phyloP scores from a whole-genome alignment of 2,888 invertebrate genomes.

The Chrysolina oricalcia region DNA sequence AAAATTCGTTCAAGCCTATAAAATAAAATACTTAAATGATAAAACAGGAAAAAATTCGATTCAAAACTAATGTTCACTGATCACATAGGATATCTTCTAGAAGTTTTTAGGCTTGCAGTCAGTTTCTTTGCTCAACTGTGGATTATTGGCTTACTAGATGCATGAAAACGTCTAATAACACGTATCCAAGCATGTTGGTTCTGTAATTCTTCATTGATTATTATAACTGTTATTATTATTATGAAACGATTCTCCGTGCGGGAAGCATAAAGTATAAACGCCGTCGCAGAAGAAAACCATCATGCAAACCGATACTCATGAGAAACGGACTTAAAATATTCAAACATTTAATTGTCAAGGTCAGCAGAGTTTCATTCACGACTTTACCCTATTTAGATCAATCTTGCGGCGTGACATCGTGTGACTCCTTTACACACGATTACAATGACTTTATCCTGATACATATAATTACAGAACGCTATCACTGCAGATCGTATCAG shows the following conservation, averaged over 20 bases:
- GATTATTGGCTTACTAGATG: too few species aligned
- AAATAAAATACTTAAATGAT: too few species aligned
- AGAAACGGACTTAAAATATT: constrained; percentile 44
- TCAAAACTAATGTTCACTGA: too few species aligned
- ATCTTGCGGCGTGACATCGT: constrained; percentile 65
- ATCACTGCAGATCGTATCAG: constrained; percentile 38
- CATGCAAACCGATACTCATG: constrained; percentile 47
- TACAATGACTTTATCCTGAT: constrained; percentile 64
- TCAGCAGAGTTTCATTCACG: constrained; percentile 65
- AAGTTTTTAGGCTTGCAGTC: too few species aligned
- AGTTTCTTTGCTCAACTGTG: too few species aligned
- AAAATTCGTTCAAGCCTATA: too few species aligned
- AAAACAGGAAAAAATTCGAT: too few species aligned
- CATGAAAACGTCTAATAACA: too few species aligned
- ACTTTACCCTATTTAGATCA: constrained; percentile 67
- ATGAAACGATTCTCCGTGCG: constrained; percentile 1
- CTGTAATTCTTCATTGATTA: background rate
- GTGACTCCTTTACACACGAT: constrained; percentile 63
- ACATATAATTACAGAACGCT: constrained; percentile 61
- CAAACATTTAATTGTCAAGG: constrained; percentile 63
- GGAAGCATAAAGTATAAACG: background rate
- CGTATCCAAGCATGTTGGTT: too few species aligned
- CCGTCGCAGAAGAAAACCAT: constrained; percentile 1
- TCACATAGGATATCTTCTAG: too few species aligned
- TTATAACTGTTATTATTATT: background rate